Percentiles rank a stretch among this genome's conserved stretches.
phyloP scores from a whole-genome alignment of 2,113 vertebrate genomes.

The Siphamia tubifer region DNA sequence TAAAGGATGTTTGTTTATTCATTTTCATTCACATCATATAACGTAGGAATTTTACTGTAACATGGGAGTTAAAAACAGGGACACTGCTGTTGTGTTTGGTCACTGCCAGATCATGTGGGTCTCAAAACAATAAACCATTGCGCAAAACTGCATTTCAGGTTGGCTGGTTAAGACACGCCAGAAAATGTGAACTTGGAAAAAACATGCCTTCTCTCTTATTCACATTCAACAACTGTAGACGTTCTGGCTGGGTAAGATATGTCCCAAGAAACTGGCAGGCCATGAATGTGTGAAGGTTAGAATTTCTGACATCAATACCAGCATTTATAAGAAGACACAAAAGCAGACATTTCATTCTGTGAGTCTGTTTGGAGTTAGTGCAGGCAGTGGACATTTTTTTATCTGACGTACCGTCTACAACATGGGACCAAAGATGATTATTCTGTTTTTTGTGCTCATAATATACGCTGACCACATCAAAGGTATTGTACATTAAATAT shows the following conservation, averaged over 20 bases:
- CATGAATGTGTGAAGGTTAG: not conserved
- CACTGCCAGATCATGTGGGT: not conserved
- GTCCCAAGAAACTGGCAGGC: not conserved
- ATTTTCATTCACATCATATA: too few relatives aligned
- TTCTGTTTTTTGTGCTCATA: constrained; percentile 36
- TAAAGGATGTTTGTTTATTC: too few relatives aligned
- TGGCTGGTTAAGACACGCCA: constrained; percentile 6
- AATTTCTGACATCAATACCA: constrained; percentile 25
- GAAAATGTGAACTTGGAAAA: too few relatives aligned
- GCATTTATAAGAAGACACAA: constrained; percentile 42
- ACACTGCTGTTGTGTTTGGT: not conserved
- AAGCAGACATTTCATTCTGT: not conserved
- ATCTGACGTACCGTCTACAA: not conserved
- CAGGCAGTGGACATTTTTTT: not conserved
- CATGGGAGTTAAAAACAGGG: not conserved
- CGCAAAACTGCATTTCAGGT: not conserved
- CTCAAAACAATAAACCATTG: not conserved
- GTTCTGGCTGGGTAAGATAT: not conserved
- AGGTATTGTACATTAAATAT: constrained; percentile 54
- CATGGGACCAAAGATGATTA: constrained; percentile 46
- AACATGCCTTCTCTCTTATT: not conserved
- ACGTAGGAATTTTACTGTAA: too few relatives aligned
- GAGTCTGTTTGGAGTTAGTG: not conserved
- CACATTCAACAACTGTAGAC: not conserved
- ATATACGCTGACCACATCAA: constrained; percentile 32